These are phyloP conservation scores for Eumacrocentrus americanus DNA, from an alignment of 2,888 invertebrate species.

Conservation along the genomic window DNA sequence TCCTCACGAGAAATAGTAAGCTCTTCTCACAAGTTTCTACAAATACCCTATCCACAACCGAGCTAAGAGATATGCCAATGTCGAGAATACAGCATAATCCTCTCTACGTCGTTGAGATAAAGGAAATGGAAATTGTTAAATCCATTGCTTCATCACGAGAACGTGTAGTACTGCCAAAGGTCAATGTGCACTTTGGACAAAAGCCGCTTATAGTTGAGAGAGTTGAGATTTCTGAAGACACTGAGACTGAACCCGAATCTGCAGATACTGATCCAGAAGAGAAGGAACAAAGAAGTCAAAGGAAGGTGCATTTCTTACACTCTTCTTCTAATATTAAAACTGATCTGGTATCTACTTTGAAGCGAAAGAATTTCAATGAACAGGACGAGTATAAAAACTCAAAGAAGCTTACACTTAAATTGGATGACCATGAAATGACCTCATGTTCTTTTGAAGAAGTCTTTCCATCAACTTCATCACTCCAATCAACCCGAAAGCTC, in stretches of 20 bases:
- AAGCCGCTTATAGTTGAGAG: slow-evolving; percentile 61
- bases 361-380: slow-evolving; percentile 36
- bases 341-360: slow-evolving; percentile 44
- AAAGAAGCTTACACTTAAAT: not conserved
- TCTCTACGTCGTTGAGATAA: slow-evolving; percentile 72
- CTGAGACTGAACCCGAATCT: slow-evolving; percentile 58
- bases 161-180: slow-evolving; percentile 54
- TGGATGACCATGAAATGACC: no score
- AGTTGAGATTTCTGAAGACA: slow-evolving; percentile 62
- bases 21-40: slow-evolving; percentile 74
- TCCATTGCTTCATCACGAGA: slow-evolving; percentile 66
- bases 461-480: not conserved
- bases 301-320: not conserved
- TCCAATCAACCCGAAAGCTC: no score
- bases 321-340: slow-evolving; percentile 25
- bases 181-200: slow-evolving; percentile 52
- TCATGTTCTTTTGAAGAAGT: no score
- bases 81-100: slow-evolving; percentile 50
- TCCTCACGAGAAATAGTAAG: slow-evolving; percentile 70
- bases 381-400: not conserved
- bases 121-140: slow-evolving; percentile 72
- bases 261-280: slow-evolving; percentile 53
- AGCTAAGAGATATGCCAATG: slow-evolving; percentile 28
- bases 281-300: slow-evolving; percentile 32
- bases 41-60: slow-evolving; percentile 53